Evolutionary conservation across 2,113 vertebrate genomes (phyloP).

Genomic region (Ophiodon elongatus): DNA sequence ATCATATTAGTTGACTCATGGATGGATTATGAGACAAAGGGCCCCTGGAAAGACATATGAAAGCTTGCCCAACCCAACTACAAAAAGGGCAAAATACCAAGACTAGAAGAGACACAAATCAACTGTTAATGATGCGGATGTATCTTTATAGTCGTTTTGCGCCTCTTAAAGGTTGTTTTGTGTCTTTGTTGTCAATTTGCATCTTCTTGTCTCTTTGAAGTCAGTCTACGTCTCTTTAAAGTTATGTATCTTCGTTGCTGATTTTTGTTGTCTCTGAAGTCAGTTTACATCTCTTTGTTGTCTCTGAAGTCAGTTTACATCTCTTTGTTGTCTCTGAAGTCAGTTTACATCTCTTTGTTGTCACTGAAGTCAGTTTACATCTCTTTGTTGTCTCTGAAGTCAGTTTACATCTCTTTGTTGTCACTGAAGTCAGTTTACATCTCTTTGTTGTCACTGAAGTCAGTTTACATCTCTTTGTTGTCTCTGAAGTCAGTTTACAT

Average conservation of each 20-base stretch:
- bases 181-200: neutral
- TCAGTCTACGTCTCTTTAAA: neutral
- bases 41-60: neutral
- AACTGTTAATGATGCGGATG: neutral
- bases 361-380: neutral
- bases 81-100: neutral
- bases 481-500: neutral
- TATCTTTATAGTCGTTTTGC: neutral
- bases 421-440: neutral
- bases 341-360: neutral
- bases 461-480: neutral
- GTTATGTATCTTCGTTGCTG: neutral
- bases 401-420: neutral
- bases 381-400: neutral
- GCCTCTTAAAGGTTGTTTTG: neutral
- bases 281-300: neutral
- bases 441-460: neutral
- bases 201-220: neutral
- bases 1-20: neutral
- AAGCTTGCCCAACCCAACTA: too few species aligned
- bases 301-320: too few species aligned
- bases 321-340: neutral
- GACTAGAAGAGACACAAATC: neutral
- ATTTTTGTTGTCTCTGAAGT: neutral
- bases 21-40: too few species aligned